A percentile compares a stretch with the other conserved stretches of the same genome.
These are phyloP conservation scores for Zosterops lateralis DNA, from an alignment of 2,113 vertebrate genomes.

Conservation along the genomic window DNA sequence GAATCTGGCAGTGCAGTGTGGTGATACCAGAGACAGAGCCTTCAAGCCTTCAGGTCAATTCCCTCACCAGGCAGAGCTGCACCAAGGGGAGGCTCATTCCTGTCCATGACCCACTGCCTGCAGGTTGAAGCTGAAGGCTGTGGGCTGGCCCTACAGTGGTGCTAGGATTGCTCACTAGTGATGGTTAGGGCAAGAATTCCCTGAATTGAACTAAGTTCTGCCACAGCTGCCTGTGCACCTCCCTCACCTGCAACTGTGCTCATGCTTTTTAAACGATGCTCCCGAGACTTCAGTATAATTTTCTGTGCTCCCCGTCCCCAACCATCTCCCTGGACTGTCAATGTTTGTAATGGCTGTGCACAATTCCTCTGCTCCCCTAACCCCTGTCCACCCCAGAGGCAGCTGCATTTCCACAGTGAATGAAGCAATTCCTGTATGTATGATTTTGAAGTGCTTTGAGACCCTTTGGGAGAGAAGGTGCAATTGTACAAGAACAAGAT, in stretches of 20 bases:
- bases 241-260: background rate
- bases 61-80: background rate
- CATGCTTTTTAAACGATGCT: background rate
- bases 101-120: background rate
- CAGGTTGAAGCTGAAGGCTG: background rate
- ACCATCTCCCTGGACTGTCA: background rate
- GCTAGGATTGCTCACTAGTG: fast-evolving
- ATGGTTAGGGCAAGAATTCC: background rate
- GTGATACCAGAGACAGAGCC: background rate
- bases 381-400: background rate
- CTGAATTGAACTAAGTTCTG: fast-evolving
- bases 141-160: fast-evolving
- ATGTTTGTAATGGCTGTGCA: background rate
- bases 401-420: constrained; percentile 15
- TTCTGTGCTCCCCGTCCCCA: background rate
- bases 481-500: constrained; percentile 59
- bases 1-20: background rate
- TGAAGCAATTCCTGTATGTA: constrained; percentile 19
- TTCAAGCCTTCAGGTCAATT: background rate
- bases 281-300: background rate
- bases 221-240: background rate
- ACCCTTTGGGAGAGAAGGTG: constrained; percentile 56
- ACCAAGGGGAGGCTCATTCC: fast-evolving
- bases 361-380: background rate
- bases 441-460: constrained; percentile 35